Conservation (phyloP, 1,140 invertebrate genomes). For the Bombus waltoni region DNA sequence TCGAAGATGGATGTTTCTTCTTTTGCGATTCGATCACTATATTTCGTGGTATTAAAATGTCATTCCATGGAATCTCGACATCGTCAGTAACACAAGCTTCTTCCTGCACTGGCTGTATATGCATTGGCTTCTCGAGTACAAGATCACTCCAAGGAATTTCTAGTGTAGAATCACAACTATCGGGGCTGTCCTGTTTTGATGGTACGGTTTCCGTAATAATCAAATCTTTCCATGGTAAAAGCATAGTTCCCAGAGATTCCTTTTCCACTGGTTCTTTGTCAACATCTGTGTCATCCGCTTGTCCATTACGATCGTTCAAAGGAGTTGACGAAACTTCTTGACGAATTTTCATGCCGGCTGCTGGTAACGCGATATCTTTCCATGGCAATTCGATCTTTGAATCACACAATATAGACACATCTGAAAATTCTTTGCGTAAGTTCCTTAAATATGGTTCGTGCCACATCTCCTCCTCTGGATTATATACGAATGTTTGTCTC, state of each 20-base stretch:
- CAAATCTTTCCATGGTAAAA: slow-evolving; percentile 72
- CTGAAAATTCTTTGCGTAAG: slow-evolving; percentile 65
- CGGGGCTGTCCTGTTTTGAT: neutral
- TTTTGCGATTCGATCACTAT: slow-evolving; percentile 63
- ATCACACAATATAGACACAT: slow-evolving; percentile 65
- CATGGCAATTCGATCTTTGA: slow-evolving; percentile 75
- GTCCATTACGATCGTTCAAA: neutral
- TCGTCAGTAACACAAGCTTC: slow-evolving; percentile 58
- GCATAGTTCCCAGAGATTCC: slow-evolving; percentile 60
- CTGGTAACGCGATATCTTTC: slow-evolving; percentile 70
- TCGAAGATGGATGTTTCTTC: slow-evolving; percentile 68
- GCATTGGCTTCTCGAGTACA: slow-evolving; percentile 60
- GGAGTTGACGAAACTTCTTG: slow-evolving; percentile 15
- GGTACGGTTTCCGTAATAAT: slow-evolving; percentile 61
- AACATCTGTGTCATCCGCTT: neutral
- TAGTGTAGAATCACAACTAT: slow-evolving; percentile 65
- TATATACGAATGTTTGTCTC: slow-evolving; percentile 65
- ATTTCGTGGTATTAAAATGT: slow-evolving; percentile 71
- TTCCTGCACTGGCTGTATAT: slow-evolving; percentile 55
- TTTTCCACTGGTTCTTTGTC: slow-evolving; percentile 22
- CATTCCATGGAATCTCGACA: slow-evolving; percentile 76
- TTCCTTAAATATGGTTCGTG: slow-evolving; percentile 72
- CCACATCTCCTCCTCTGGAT: slow-evolving; percentile 68
- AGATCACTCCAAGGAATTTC: slow-evolving; percentile 74
- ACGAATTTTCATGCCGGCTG: slow-evolving; percentile 63